phyloP scores from a whole-genome alignment of 1,140 invertebrate genomes.

The Drosophila pachea region DNA sequence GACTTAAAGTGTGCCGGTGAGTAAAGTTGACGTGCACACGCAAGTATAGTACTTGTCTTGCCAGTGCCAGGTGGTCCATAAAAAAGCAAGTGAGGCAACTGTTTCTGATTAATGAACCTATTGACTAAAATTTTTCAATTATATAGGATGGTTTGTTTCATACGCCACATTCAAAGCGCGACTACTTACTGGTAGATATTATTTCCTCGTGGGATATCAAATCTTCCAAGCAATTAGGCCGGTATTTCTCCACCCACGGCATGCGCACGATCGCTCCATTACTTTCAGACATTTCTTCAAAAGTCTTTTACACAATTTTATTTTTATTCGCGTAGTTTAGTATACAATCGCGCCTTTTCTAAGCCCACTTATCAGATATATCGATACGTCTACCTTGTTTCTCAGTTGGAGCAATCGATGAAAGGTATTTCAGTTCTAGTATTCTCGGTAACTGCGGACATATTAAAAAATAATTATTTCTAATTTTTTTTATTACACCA shows the following conservation, averaged over 20 bases:
- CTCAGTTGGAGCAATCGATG: too few relatives aligned
- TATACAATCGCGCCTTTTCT: constrained; percentile 41
- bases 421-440: too few relatives aligned
- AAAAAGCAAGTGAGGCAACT: constrained; percentile 97
- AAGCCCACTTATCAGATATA: constrained; percentile 11
- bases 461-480: background rate
- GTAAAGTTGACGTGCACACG: constrained; percentile 96
- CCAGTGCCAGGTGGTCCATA: constrained; percentile 99
- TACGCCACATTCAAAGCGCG: background rate
- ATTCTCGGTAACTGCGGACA: background rate
- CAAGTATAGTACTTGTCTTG: constrained; percentile 98
- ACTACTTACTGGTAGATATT: constrained; percentile 92
- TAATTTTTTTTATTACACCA: background rate
- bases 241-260: constrained; percentile 96
- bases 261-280: constrained; percentile 55
- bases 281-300: constrained; percentile 50
- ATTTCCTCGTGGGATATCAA: constrained; percentile 99
- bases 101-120: constrained; percentile 94
- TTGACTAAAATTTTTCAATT: constrained; percentile 84
- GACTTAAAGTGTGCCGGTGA: constrained; percentile 84
- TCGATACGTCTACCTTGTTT: too few relatives aligned
- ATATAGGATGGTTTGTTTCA: background rate
- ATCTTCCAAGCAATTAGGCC: constrained; percentile 93
- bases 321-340: constrained; percentile 4
- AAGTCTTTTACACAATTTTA: background rate